Percentiles rank a stretch among this genome's conserved stretches.
phyloP scores from a whole-genome alignment of 2,113 vertebrate genomes.

The Pterocles gutturalis region DNA sequence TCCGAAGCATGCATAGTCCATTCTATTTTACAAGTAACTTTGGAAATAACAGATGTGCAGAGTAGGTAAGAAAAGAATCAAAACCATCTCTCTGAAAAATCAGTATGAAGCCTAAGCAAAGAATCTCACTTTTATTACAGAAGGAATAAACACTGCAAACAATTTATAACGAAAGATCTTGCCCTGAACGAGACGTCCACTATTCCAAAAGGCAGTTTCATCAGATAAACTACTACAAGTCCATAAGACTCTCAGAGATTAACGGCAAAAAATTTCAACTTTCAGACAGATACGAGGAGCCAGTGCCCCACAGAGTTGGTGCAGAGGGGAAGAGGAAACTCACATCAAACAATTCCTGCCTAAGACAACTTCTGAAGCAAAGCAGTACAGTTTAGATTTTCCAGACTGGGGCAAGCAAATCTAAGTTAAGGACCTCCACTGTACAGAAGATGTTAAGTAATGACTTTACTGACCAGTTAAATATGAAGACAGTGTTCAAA shows the following conservation, averaged over 20 bases:
- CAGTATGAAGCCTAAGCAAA: neutral
- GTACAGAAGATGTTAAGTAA: neutral
- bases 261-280: neutral
- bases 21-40: neutral
- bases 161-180: neutral
- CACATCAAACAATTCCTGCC: neutral
- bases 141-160: neutral
- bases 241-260: neutral
- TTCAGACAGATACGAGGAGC: neutral
- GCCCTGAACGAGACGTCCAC: neutral
- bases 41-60: neutral
- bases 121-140: neutral
- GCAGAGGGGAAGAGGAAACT: neutral
- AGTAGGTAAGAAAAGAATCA: neutral
- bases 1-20: neutral
- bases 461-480: neutral
- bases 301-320: neutral
- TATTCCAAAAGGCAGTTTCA: neutral
- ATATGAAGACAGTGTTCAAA: neutral
- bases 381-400: fast-evolving
- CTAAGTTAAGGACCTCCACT: neutral
- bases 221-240: neutral
- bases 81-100: neutral
- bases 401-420: neutral
- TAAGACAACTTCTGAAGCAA: neutral